Conservation (phyloP, 2,888 invertebrate genomes). For the Cotesia congregata region DNA sequence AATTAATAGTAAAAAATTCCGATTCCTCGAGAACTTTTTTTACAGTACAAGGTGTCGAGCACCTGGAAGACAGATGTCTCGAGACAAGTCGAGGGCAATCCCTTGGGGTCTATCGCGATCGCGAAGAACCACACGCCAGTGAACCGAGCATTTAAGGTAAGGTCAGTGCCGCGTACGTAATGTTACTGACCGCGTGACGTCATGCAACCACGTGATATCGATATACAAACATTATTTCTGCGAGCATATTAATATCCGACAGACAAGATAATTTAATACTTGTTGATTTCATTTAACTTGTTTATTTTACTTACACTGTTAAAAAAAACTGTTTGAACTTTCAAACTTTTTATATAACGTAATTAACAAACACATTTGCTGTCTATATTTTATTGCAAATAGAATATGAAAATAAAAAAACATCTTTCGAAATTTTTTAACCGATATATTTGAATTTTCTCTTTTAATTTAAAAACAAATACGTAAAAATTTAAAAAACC, state of each 20-base stretch:
- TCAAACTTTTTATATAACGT: no score
- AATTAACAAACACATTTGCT: no score
- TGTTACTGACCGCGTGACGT: conserved; percentile 64
- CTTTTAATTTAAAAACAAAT: no score
- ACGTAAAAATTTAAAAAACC: no score
- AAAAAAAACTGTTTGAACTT: no score
- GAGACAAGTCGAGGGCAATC: conserved; percentile 27
- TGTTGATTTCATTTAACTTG: no score
- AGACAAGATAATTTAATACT: not conserved
- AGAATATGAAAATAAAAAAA: no score
- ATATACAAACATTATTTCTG: not conserved
- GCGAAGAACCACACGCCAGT: conserved; percentile 18
- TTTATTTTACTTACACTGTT: no score
- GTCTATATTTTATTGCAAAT: no score
- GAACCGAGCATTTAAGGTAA: conserved; percentile 53
- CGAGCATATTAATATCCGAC: not conserved
- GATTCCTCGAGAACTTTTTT: not conserved
- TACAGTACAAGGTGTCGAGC: not conserved
- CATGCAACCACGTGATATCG: conserved; percentile 41
- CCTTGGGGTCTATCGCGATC: conserved; percentile 20
- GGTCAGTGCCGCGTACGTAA: conserved; percentile 68
- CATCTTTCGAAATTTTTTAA: no score
- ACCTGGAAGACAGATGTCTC: conserved; percentile 34
- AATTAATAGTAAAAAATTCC: not conserved
- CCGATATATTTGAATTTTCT: no score